phyloP scores from a whole-genome alignment of 2,797 vertebrate species.

The Lophura swinhoii region DNA sequence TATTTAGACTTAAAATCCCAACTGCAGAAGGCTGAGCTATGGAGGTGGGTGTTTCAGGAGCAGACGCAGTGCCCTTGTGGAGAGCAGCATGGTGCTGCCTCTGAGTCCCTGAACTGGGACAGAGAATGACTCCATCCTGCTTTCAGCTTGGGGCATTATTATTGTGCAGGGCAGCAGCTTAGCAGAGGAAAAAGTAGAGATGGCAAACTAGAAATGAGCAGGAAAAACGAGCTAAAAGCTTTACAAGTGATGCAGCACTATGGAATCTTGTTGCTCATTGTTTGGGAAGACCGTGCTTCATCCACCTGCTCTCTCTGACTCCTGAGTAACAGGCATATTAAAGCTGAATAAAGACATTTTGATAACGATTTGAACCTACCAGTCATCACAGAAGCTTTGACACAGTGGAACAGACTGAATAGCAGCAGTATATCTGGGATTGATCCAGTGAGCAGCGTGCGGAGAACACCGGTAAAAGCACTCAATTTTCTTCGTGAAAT shows the following conservation, averaged over 20 bases:
- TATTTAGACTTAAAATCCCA: not conserved
- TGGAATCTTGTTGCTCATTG: not conserved
- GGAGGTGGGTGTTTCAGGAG: not conserved
- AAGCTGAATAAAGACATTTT: not conserved
- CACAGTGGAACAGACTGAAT: slow-evolving; percentile 75
- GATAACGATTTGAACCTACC: slow-evolving; percentile 66
- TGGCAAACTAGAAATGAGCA: not conserved
- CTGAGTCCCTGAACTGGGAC: not conserved
- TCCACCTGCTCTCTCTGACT: not conserved
- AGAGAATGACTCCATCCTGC: not conserved
- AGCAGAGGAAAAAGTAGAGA: not conserved
- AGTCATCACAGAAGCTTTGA: slow-evolving; percentile 77
- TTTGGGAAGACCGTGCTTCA: not conserved
- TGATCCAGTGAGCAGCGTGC: slow-evolving; percentile 69
- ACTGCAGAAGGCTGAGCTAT: not conserved
- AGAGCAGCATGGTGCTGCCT: not conserved
- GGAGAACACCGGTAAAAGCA: slow-evolving; percentile 82
- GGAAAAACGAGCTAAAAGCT: not conserved
- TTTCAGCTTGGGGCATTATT: not conserved
- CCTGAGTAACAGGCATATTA: not conserved
- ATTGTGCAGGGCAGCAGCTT: not conserved
- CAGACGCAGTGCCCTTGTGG: not conserved
- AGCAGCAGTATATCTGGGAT: slow-evolving; percentile 53
- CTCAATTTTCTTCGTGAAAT: slow-evolving; percentile 77
- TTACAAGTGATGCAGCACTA: not conserved